These are phyloP conservation scores for Ctenopoma kingsleyae DNA, from an alignment of 2,797 vertebrate genomes.

Conservation along the genomic window DNA sequence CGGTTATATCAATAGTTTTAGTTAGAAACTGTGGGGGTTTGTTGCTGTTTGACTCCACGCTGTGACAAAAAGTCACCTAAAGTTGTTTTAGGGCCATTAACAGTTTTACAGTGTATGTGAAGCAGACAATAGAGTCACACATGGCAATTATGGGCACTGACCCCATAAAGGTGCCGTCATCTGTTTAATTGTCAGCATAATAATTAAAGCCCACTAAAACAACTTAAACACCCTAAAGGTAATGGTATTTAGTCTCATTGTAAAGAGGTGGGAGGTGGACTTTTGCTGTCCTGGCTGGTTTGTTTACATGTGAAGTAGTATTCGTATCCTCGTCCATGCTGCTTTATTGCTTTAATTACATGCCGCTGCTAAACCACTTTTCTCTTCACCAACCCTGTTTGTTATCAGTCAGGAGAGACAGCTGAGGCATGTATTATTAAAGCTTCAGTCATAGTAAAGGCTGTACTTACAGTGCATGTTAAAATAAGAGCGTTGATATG, in stretches of 20 bases:
- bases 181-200: conserved; percentile 61
- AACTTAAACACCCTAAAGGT: conserved; percentile 39
- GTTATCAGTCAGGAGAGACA: conserved; percentile 53
- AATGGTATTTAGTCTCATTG: conserved; percentile 30
- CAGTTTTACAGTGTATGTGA: conserved; percentile 52
- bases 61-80: neutral
- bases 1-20: too few relatives aligned
- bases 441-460: conserved; percentile 31
- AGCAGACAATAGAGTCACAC: conserved; percentile 60
- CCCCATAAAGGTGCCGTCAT: conserved; percentile 68
- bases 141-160: conserved; percentile 66
- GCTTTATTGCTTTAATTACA: conserved; percentile 51
- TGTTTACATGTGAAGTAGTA: conserved; percentile 64
- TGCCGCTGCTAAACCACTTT: conserved; percentile 34
- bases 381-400: conserved; percentile 33
- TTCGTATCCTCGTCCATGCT: conserved; percentile 50
- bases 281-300: conserved; percentile 40
- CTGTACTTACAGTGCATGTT: conserved; percentile 36
- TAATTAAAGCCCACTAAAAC: conserved; percentile 63
- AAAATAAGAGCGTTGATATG: conserved; percentile 29
- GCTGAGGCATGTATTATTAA: conserved; percentile 44
- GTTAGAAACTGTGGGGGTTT: neutral
- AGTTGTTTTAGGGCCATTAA: conserved; percentile 48
- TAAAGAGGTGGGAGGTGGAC: conserved; percentile 17
- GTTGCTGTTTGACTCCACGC: neutral